Base-by-base conservation (phyloP, 2,797 vertebrate genomes). In the Bradypodion pumilum region DNA sequence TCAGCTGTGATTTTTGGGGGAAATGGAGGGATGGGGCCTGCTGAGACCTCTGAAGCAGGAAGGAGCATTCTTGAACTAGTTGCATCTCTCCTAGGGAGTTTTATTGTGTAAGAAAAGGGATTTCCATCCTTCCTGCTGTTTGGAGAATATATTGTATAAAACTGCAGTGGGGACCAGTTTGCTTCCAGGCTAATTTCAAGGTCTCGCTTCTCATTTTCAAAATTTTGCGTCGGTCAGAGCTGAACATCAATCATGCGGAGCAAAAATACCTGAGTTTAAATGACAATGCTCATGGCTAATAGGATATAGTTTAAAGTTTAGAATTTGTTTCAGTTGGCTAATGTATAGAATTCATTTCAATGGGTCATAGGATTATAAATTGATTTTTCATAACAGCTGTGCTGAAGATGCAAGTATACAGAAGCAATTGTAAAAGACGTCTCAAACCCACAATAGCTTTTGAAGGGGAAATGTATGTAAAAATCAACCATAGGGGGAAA, bases 71-170 rank as follows among this genome's bases (percentile, higher is more conserved):
- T 72, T 62, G 66, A 78, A 70, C 46, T 29, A 6, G 56, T n/a
- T 72, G 42, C 8, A 1, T 4, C 7, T 62, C 29, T 40, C 66
- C 23, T 62, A 37, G 52, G 60, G 65, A 84, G 66, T 42, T 83
- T 77, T 83, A 83, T 44, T 69, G 74, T 25, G 44, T n/a, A 10
- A 37, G 8, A 12, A 82, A 82, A 75, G 74, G 32, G 44, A 75
- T 46, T 49, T 66, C n/a, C 44, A 19, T 37, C 29, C n/a, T 74
- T 40, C 59, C 25, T 21, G 40, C 59, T 62, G 75, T 40, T 56
- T n/a, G 35, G 44, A 23, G 44, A 52, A 52, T 49, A 49, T 68
- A 80, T 12, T 9, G n/a, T 32, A 49, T 80, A n/a, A 44, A 52
- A 7, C n/a, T 35, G 13, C 37, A 29, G 1, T 27, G n/a, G 10